Percentiles rank a stretch among this genome's conserved stretches.
Evolutionary conservation across 2,888 invertebrate genomes (phyloP).

Genomic region (Crocallis elinguaria): DNA sequence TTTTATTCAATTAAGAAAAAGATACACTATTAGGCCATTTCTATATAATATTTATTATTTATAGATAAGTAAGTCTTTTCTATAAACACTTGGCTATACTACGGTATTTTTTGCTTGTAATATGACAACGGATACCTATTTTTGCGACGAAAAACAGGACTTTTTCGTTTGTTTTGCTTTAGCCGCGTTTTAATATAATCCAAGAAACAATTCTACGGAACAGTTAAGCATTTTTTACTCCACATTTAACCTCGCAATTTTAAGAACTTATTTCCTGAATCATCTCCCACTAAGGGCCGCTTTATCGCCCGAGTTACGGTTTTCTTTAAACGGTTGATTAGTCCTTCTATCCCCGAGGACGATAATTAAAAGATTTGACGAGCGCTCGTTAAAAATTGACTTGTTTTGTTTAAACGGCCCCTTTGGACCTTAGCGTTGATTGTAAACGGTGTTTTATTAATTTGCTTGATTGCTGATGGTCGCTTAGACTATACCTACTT

Average conservation of each 20-base stretch:
- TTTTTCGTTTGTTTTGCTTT: no score
- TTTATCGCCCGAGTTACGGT: slow-evolving; percentile 58
- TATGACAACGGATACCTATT: no score
- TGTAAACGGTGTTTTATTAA: slow-evolving; percentile 33
- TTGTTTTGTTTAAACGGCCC: slow-evolving; percentile 57
- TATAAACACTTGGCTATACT: no score
- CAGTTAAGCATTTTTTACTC: background rate
- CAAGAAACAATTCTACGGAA: slow-evolving; percentile 1
- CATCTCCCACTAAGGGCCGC: slow-evolving; percentile 44
- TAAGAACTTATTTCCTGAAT: slow-evolving; percentile 61
- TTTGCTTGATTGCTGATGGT: slow-evolving; percentile 2
- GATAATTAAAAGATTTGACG: slow-evolving; percentile 74
- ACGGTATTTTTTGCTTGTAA: no score
- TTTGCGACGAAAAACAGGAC: no score
- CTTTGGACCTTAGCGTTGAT: slow-evolving; percentile 13
- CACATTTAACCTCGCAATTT: slow-evolving; percentile 28
- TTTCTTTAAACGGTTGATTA: slow-evolving; percentile 66
- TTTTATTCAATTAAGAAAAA: no score
- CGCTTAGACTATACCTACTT: no score
- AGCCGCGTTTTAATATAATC: no score
- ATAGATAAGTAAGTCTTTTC: no score
- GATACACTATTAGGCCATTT: no score
- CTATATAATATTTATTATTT: no score
- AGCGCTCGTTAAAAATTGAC: slow-evolving; percentile 69
- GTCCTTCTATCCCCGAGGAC: slow-evolving; percentile 59